Conservation (phyloP, 2,113 vertebrate species). For the Scophthalmus maximus region DNA sequence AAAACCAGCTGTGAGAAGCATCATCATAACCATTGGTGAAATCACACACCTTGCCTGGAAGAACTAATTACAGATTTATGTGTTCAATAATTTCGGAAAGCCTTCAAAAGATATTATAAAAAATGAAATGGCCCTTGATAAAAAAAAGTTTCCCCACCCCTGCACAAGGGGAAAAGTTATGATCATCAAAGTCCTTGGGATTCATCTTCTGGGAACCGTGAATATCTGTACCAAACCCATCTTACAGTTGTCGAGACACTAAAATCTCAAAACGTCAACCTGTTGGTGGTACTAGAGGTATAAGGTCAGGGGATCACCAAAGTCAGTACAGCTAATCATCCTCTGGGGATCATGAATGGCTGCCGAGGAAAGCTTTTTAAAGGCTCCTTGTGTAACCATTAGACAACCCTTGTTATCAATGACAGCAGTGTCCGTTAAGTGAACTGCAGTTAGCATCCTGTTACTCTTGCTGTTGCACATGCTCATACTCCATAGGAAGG, state of each 20-base stretch:
- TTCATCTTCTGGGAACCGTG: neutral
- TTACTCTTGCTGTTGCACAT: too few relatives aligned
- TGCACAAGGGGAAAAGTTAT: neutral
- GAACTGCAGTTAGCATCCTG: too few relatives aligned
- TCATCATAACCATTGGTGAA: neutral
- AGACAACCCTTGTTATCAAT: too few relatives aligned
- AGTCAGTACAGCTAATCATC: neutral
- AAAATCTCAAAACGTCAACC: neutral
- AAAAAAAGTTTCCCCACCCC: neutral
- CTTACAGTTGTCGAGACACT: neutral
- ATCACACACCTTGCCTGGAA: neutral
- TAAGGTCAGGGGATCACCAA: neutral
- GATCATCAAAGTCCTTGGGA: neutral
- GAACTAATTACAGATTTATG: neutral
- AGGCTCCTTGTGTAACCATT: too few relatives aligned
- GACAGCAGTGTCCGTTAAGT: too few relatives aligned
- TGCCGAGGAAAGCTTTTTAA: too few relatives aligned
- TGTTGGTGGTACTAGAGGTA: neutral
- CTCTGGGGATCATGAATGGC: neutral
- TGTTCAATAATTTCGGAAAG: neutral
- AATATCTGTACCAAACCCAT: neutral
- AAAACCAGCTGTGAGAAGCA: neutral
- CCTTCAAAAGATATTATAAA: too few relatives aligned
- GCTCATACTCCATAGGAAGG: too few relatives aligned
- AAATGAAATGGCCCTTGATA: neutral